phyloP scores from a whole-genome alignment of 1,140 invertebrate species.

The Bombus vancouverensis region DNA sequence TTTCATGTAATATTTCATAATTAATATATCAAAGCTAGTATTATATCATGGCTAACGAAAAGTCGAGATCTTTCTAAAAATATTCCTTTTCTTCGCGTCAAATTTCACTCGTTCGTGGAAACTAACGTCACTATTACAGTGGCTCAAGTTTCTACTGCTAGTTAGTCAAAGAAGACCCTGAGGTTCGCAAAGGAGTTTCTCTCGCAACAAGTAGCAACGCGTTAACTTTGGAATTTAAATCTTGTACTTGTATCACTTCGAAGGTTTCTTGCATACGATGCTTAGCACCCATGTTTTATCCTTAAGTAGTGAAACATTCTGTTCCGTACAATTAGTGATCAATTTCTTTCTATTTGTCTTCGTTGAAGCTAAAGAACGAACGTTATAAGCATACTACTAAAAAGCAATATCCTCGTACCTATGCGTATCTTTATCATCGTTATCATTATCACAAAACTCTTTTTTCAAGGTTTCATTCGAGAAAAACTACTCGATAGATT shows the following conservation, averaged over 20 bases:
- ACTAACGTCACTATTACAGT: constrained; percentile 11
- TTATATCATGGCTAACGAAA: neutral
- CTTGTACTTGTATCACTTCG: constrained; percentile 14
- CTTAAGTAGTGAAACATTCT: neutral
- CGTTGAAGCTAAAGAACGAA: neutral
- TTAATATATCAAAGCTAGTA: neutral
- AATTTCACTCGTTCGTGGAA: constrained; percentile 14
- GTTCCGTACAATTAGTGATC: neutral
- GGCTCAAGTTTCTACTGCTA: neutral
- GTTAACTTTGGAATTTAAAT: constrained; percentile 50
- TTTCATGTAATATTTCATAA: neutral
- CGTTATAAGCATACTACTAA: neutral
- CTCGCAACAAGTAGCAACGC: constrained; percentile 40
- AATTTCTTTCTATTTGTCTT: too few species aligned
- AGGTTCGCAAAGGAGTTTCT: constrained; percentile 14
- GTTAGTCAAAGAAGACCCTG: constrained; percentile 33
- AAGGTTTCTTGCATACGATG: neutral
- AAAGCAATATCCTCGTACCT: neutral
- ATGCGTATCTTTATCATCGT: too few species aligned
- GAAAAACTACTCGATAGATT: too few species aligned
- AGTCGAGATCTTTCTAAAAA: neutral
- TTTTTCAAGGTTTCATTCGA: too few species aligned
- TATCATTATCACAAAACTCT: too few species aligned
- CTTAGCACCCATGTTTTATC: neutral
- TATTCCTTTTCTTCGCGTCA: neutral